phyloP scores from a whole-genome alignment of 2,888 invertebrate species.

The Ashinkailepas kermadecensis region DNA sequence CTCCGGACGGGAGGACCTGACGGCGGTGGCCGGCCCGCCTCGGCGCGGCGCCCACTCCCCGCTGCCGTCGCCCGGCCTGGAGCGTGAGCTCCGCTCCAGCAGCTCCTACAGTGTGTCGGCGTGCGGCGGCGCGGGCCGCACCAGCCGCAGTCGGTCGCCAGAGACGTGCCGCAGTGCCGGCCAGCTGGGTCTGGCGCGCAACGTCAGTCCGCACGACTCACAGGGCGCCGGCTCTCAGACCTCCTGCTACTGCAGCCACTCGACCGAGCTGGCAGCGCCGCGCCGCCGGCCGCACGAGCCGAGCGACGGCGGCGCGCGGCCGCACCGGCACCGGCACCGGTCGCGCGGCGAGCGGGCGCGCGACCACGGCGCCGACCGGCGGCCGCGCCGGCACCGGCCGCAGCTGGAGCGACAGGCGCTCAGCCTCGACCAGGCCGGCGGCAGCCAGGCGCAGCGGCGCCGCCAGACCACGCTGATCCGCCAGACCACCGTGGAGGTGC shows the following conservation, averaged over 20 bases:
- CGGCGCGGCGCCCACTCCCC: not conserved
- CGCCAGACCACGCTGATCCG: slow-evolving; percentile 23
- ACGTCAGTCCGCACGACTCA: not conserved
- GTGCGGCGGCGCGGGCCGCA: not conserved
- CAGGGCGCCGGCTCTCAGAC: not conserved
- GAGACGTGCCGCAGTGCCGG: not conserved
- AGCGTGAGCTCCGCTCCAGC: not conserved
- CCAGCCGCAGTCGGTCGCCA: not conserved
- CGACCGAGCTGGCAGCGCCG: not conserved
- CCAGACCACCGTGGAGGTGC: slow-evolving; percentile 33
- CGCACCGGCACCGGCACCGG: not conserved
- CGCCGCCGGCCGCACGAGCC: not conserved
- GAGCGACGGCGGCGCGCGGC: not conserved
- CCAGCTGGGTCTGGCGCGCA: not conserved
- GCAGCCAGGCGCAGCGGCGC: slow-evolving; percentile 26
- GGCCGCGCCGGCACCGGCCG: slow-evolving; percentile 25
- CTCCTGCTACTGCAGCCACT: slow-evolving; percentile 6
- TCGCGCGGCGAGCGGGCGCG: not conserved
- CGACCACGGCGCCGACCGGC: not conserved
- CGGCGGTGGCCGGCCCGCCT: too few species aligned
- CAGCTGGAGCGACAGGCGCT: slow-evolving; percentile 30
- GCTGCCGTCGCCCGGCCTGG: not conserved
- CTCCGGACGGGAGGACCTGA: too few species aligned
- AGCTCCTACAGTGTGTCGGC: not conserved
- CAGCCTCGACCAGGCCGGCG: slow-evolving; percentile 29